Base-by-base conservation (phyloP, 2,113 vertebrate species). In the Polypterus senegalus region DNA sequence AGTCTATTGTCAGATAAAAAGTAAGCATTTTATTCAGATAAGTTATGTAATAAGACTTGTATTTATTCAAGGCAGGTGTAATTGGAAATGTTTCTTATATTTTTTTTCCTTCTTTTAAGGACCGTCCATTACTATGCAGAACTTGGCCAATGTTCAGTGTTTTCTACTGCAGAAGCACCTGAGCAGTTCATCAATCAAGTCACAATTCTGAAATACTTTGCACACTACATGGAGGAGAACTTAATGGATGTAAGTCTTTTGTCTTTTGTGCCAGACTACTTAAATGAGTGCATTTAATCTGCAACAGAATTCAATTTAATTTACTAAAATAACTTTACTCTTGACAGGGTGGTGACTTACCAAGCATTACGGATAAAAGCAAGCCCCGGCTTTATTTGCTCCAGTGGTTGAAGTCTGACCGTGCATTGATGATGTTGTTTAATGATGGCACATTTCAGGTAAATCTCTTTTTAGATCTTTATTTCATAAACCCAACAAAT, bases 221-320 rank as follows among this genome's bases (percentile, higher is more conserved):
- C 95, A 58, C 94, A 97, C 66, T 99, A 99, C 77, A 99, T 99
- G 96, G 94, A 99, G 71, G 96, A 98, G 70, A 99, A 99, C 67
- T 88, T 98, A 7, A 98, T 98, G 96, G 96, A 99, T 78, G 96
- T 99, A 85, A 93, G 96, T 86, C 4, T 60, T 68, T 11, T 49
- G 55, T 47, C 52, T 8, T 60, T 49, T 49, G 6, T 3, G 9
- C 48, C 11, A 56, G 52, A 7, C n/a, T 5, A 10, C 52, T 10
- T 45, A 11, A 9, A 43, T 10, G 1, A 3, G 44, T 10, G 45
- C 49, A 46, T 44, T 44, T 7, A 49, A 27, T 49, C 4, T 60
- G 59, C 9, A 51, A 49, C 9, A 49, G 27, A 10, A 46, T 62
- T 47, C 9, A 44, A 3, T 54, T 8, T n/a, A 62, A 4, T 54